A percentile compares a stretch with the other conserved stretches of the same genome.
phyloP scores from a whole-genome alignment of 1,140 invertebrate genomes.

The Druon quercuslanigerum region DNA sequence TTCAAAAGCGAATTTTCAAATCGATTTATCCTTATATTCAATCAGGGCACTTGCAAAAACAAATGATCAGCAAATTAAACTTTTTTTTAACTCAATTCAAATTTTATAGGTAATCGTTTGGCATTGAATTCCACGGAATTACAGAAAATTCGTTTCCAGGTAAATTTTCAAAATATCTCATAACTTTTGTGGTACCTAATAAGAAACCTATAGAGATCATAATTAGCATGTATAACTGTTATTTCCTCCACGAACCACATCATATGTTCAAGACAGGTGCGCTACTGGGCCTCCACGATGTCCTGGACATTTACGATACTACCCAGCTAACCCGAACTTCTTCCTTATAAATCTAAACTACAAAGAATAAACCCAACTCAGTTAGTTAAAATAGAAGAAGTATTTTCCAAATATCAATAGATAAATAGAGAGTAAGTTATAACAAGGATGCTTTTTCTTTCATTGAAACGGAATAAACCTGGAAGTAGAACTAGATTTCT shows the following conservation, averaged over 20 bases:
- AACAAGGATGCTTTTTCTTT: neutral
- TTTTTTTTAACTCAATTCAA: no score
- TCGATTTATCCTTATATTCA: no score
- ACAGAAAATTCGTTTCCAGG: neutral
- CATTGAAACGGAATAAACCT: neutral
- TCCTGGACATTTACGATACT: neutral
- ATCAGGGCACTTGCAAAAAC: no score
- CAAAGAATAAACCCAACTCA: no score
- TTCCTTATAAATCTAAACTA: no score
- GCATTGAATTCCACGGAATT: neutral
- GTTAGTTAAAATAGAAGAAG: no score
- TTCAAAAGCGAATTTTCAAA: no score
- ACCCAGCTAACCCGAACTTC: neutral
- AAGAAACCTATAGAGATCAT: conserved; percentile 3
- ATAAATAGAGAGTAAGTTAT: no score
- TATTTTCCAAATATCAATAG: no score
- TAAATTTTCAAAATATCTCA: neutral
- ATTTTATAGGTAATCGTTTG: no score
- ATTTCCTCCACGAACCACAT: conserved; percentile 18
- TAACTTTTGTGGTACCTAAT: neutral
- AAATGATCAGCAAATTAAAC: no score
- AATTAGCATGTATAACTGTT: neutral
- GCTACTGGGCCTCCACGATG: conserved; percentile 3
- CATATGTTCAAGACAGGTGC: conserved; percentile 23
- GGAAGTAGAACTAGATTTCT: conserved; percentile 1